Base-by-base conservation (phyloP, 2,888 invertebrate genomes). In the Reticulitermes lucifugus region DNA sequence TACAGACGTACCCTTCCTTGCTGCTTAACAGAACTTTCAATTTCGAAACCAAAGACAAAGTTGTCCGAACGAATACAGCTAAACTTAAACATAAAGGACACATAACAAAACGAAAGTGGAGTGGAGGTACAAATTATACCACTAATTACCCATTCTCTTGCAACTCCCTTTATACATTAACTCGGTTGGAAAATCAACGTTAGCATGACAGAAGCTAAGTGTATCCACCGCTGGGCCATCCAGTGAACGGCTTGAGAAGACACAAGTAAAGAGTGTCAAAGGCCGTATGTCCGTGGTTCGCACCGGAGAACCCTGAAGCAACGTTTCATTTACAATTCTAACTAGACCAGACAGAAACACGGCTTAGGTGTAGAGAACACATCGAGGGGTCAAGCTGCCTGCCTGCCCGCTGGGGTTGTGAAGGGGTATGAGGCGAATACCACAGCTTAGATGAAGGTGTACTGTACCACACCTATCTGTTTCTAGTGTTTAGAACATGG, bases 321-420 rank as follows among this genome's bases (percentile, higher is more conserved):
- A 21, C 77, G 46, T n/a, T 43, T 81, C 70, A 81, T 81, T 81
- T 81, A 81, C 81, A 81, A 81, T 81, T 81, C 81, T 81, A 81
- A 81, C 81, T 70, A 81, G 81, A 81, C 65, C 43, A 70, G 81
- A 81, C 81, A 46, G 81, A 35, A 46, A 25, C 81, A 81, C 25
- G 25, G 81, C 81, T 70, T 81, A 81, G 59, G 81, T 65, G 70
- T 70, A 21, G 51, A 79, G 51, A 79, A 51, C 46, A 46, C 43
- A 70, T 70, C 70, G 70, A 70, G 35, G 73, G 73, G 73, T 73
- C 73, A 73, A 35, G 25, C 73, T 21, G 73, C 6, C 41, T 35
- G 73, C 22, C 46, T 46, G 77, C 77, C 43, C 46, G 46, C 77
- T 77, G 77, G 77, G 73, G 77, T 46, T n/a, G 25, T 65, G 65